A percentile compares a stretch with the other conserved stretches of the same genome.
Evolutionary conservation across 2,797 vertebrate genomes (phyloP).

Genomic region (Percopsis omiscomaycus): DNA sequence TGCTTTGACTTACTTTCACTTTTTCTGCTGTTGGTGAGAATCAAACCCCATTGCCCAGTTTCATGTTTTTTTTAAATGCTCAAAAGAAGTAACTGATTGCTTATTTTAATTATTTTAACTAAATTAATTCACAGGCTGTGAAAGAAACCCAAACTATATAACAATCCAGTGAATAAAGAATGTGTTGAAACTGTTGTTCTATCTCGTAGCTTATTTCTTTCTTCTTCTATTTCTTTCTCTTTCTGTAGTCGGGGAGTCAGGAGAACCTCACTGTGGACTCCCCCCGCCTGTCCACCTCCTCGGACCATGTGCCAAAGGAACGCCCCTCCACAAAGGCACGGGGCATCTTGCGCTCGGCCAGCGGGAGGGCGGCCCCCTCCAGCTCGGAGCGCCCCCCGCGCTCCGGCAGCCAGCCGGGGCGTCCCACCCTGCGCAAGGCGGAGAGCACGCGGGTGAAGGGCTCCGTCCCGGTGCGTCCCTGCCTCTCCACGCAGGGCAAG

Average conservation of each 20-base stretch:
- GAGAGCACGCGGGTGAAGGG: constrained; percentile 85
- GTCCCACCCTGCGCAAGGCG: constrained; percentile 80
- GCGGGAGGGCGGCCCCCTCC: constrained; percentile 75
- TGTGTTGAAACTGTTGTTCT: not conserved
- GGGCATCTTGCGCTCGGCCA: constrained; percentile 87
- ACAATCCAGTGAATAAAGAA: not conserved
- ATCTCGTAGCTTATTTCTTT: constrained; percentile 1
- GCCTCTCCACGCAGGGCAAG: constrained; percentile 77
- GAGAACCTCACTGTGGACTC: constrained; percentile 91
- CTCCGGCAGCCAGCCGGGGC: constrained; percentile 61
- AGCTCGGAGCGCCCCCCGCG: constrained; percentile 64
- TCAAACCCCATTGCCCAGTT: too few relatives aligned
- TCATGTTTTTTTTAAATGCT: too few relatives aligned
- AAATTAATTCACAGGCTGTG: too few relatives aligned
- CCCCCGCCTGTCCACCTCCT: constrained; percentile 82
- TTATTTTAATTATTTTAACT: too few relatives aligned
- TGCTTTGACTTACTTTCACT: too few relatives aligned
- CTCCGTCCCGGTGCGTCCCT: constrained; percentile 71
- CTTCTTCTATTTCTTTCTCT: not conserved
- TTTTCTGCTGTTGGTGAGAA: too few relatives aligned
- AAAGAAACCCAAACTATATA: too few relatives aligned
- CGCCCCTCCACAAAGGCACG: constrained; percentile 69
- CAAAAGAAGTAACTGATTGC: too few relatives aligned
- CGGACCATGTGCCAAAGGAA: constrained; percentile 81
- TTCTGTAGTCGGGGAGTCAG: constrained; percentile 85